Percentiles rank a stretch among this genome's conserved stretches.
Conservation (phyloP, 2,888 invertebrate genomes). For the Alloplasta piceator region DNA sequence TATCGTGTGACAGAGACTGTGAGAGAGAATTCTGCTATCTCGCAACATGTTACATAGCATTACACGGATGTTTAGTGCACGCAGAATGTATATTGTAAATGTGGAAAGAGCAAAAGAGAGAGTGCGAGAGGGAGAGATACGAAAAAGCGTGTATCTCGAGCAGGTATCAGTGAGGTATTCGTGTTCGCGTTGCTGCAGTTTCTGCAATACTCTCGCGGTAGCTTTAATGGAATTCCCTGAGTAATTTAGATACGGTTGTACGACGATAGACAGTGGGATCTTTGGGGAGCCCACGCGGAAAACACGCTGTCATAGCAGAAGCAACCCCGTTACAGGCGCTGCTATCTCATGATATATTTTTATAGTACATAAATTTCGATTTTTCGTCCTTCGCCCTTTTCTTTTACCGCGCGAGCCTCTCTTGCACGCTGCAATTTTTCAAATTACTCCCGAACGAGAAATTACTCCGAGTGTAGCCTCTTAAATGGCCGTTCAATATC, state of each 20-base stretch:
- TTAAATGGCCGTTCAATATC: too few relatives aligned
- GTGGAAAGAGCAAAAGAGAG: too few relatives aligned
- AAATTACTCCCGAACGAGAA: too few relatives aligned
- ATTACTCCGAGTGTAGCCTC: too few relatives aligned
- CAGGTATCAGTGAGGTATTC: too few relatives aligned
- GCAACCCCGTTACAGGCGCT: too few relatives aligned
- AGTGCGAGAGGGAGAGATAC: too few relatives aligned
- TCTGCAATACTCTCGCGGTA: constrained; percentile 42
- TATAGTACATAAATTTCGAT: too few relatives aligned
- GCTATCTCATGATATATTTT: too few relatives aligned
- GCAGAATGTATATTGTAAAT: too few relatives aligned
- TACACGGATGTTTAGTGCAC: background rate
- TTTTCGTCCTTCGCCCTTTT: too few relatives aligned
- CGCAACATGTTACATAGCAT: background rate
- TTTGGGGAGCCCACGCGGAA: background rate
- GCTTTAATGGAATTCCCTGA: constrained; percentile 61
- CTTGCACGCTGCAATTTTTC: background rate
- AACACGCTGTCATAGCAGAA: background rate
- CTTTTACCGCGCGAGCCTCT: background rate
- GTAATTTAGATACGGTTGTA: constrained; percentile 61
- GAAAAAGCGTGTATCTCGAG: too few relatives aligned
- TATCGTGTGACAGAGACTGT: constrained; percentile 1
- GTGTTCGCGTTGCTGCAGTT: background rate
- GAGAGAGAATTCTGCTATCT: background rate
- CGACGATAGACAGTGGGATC: constrained; percentile 50